Percentiles rank a stretch among this genome's conserved stretches.
Conservation (phyloP, 2,888 invertebrate species). For the Gastrophysa polygoni region DNA sequence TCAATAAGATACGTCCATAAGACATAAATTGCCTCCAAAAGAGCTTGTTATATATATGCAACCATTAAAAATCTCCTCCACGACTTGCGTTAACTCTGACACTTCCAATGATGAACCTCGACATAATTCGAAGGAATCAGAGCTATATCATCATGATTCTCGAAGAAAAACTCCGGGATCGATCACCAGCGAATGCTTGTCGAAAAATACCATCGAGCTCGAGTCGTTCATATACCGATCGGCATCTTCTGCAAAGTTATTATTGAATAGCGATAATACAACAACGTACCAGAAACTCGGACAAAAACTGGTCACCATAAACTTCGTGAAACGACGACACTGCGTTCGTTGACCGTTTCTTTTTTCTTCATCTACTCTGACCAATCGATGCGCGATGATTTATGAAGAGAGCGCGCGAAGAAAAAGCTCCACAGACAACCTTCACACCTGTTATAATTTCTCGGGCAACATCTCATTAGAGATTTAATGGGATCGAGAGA, state of each 20-base stretch:
- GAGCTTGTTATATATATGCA: too few relatives aligned
- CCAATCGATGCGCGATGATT: neutral
- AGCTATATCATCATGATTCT: too few relatives aligned
- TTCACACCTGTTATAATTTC: conserved; percentile 21
- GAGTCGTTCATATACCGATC: neutral
- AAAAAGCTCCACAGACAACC: conserved; percentile 15
- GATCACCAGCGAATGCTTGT: neutral
- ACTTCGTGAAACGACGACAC: neutral
- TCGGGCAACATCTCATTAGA: conserved; percentile 16
- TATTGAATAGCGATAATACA: neutral
- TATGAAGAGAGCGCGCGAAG: neutral
- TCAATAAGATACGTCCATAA: too few relatives aligned
- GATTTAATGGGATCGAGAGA: conserved; percentile 8
- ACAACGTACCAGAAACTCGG: neutral
- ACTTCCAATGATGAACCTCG: too few relatives aligned
- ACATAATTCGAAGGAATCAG: too few relatives aligned
- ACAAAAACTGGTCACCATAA: conserved; percentile 1
- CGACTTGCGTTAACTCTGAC: too few relatives aligned
- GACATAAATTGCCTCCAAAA: too few relatives aligned
- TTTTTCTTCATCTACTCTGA: neutral
- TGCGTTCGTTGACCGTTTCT: neutral
- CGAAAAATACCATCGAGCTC: neutral
- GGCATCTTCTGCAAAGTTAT: neutral
- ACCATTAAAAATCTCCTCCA: too few relatives aligned
- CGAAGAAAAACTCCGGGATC: neutral